phyloP scores from a whole-genome alignment of 2,888 invertebrate genomes.

The Anticlea derivata region DNA sequence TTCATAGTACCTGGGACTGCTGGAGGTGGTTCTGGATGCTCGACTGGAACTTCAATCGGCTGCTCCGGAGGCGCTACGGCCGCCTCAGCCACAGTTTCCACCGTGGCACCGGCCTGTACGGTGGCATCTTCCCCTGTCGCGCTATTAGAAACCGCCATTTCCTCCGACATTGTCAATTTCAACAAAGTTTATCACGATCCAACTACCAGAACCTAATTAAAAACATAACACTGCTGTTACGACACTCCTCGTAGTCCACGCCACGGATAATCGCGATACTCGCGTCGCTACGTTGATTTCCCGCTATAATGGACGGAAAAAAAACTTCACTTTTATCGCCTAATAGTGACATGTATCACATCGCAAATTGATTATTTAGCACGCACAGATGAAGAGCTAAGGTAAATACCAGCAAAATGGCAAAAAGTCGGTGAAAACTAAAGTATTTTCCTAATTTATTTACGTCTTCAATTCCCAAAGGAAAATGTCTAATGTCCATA shows the following conservation, averaged over 20 bases:
- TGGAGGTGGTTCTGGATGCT: slow-evolving; percentile 41
- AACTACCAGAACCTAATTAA: slow-evolving; percentile 67
- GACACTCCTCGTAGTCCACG: slow-evolving; percentile 59
- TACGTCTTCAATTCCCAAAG: slow-evolving; percentile 61
- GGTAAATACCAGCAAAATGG: not conserved
- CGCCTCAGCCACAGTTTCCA: slow-evolving; percentile 46
- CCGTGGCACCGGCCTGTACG: slow-evolving; percentile 53
- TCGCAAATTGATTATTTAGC: slow-evolving; percentile 19
- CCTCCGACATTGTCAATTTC: slow-evolving; percentile 78
- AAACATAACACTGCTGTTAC: slow-evolving; percentile 72
- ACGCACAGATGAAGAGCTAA: not conserved
- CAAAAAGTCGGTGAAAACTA: not conserved
- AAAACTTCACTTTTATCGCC: slow-evolving; percentile 46
- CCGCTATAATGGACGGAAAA: slow-evolving; percentile 73
- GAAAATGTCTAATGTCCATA: slow-evolving; percentile 77
- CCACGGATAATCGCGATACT: slow-evolving; percentile 64
- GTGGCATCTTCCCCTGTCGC: slow-evolving; percentile 62
- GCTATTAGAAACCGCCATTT: slow-evolving; percentile 80
- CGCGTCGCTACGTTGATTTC: slow-evolving; percentile 79
- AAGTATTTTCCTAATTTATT: slow-evolving; percentile 40
- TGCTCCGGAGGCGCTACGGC: slow-evolving; percentile 45
- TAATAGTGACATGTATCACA: slow-evolving; percentile 44
- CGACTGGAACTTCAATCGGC: slow-evolving; percentile 41
- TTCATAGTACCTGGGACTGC: slow-evolving; percentile 49
- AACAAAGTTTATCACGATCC: slow-evolving; percentile 59